Evolutionary conservation across 1,140 invertebrate species (phyloP).

Genomic region (Trichoplusia ni): DNA sequence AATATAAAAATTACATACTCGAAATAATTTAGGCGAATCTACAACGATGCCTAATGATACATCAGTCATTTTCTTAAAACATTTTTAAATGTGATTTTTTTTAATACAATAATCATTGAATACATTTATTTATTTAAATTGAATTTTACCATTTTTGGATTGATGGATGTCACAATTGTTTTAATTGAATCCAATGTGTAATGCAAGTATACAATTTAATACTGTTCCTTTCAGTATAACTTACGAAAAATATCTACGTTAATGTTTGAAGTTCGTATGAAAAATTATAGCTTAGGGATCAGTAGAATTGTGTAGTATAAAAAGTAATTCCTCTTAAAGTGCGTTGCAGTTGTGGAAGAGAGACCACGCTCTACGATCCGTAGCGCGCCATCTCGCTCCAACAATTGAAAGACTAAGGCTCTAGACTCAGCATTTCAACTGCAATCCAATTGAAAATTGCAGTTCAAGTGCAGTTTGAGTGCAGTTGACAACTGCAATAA

Average conservation of each 20-base stretch:
- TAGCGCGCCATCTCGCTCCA: too few species aligned
- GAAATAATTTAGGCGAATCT: constrained; percentile 71
- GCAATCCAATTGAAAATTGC: too few species aligned
- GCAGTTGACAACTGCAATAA: too few species aligned
- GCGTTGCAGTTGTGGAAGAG: too few species aligned
- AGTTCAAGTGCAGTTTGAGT: too few species aligned
- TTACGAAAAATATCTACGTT: too few species aligned
- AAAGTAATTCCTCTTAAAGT: too few species aligned
- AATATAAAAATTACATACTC: constrained; percentile 66
- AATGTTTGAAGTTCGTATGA: neutral
- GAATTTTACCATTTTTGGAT: neutral
- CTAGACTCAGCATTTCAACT: too few species aligned
- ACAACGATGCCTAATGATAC: constrained; percentile 70
- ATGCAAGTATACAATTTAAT: constrained; percentile 1
- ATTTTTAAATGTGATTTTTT: constrained; percentile 44
- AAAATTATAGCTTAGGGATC: constrained; percentile 4
- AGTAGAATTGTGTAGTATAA: too few species aligned
- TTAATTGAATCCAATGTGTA: constrained; percentile 19
- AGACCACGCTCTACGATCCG: too few species aligned
- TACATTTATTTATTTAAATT: constrained; percentile 2
- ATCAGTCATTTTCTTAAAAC: constrained; percentile 76
- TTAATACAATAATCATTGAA: constrained; percentile 21
- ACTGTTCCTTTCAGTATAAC: neutral
- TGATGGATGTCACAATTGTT: constrained; percentile 18
- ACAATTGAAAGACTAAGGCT: too few species aligned